A percentile compares a stretch with the other conserved stretches of the same genome.
phyloP scores from a whole-genome alignment of 1,140 invertebrate genomes.

The Zophobas atratus region DNA sequence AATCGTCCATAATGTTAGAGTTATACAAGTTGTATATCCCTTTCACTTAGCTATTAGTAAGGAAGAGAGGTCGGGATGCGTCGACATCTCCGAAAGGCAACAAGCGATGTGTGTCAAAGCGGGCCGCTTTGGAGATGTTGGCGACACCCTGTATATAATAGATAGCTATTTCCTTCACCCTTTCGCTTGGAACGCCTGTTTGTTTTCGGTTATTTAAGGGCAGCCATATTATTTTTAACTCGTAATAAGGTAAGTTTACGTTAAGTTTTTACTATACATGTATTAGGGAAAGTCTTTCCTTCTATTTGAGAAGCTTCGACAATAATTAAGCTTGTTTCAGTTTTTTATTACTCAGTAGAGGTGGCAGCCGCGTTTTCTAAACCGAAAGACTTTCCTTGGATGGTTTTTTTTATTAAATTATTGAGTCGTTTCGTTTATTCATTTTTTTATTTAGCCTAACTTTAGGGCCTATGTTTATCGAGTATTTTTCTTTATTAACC shows the following conservation, averaged over 20 bases:
- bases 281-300: conserved; percentile 6
- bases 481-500: conserved; percentile 27
- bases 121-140: too few species aligned
- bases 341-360: conserved; percentile 13
- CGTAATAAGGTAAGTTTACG: conserved; percentile 2
- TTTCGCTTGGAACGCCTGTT: conserved; percentile 47
- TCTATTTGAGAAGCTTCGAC: conserved; percentile 25
- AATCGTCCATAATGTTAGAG: conserved; percentile 66
- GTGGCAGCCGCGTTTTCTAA: conserved; percentile 19
- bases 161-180: conserved; percentile 50
- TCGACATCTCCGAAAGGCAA: too few species aligned
- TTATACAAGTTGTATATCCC: conserved; percentile 64
- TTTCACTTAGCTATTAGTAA: conserved; percentile 54
- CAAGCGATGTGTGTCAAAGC: too few species aligned
- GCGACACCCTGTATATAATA: background rate
- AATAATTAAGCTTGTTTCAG: conserved; percentile 39
- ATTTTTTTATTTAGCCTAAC: conserved; percentile 14
- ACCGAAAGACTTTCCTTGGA: conserved; percentile 16
- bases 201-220: conserved; percentile 45
- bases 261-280: conserved; percentile 2
- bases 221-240: conserved; percentile 42
- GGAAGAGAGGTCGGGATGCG: conserved; percentile 2
- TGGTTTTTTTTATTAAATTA: conserved; percentile 16
- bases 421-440: background rate
- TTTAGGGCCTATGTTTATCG: conserved; percentile 16